Conservation (phyloP, 1,140 invertebrate species). For the Bombus cullumanus region DNA sequence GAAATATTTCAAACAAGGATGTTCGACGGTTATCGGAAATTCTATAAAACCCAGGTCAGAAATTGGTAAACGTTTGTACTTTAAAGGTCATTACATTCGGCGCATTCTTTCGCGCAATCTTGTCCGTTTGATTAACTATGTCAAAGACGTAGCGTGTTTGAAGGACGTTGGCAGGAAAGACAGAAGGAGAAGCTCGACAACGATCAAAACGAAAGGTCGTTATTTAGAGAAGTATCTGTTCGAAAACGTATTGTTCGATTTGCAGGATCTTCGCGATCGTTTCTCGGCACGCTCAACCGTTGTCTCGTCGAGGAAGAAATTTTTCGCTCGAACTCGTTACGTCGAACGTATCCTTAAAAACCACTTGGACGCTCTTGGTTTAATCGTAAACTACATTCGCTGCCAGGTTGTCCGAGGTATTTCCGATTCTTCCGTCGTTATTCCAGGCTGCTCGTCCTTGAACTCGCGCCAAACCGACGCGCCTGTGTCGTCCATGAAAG, state of each 20-base stretch:
- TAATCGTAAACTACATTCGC: slow-evolving; percentile 35
- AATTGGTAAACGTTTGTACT: slow-evolving; percentile 27
- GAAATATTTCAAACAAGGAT: background rate
- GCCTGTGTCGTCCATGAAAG: background rate
- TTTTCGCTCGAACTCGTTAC: slow-evolving; percentile 41
- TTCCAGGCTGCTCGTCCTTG: background rate
- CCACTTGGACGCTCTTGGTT: slow-evolving; percentile 42
- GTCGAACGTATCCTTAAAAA: slow-evolving; percentile 40
- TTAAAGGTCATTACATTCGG: slow-evolving; percentile 50
- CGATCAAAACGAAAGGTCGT: slow-evolving; percentile 41
- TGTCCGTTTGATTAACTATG: slow-evolving; percentile 7
- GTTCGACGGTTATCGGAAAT: no score
- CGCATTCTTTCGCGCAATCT: slow-evolving; percentile 36
- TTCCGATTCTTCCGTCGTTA: slow-evolving; percentile 17
- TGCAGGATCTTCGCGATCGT: slow-evolving; percentile 2
- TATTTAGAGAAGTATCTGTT: slow-evolving; percentile 62
- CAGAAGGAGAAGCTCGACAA: slow-evolving; percentile 1
- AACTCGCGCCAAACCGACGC: background rate
- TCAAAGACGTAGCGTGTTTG: background rate
- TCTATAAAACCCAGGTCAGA: background rate
- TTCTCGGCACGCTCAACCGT: background rate
- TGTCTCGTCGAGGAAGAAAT: slow-evolving; percentile 26
- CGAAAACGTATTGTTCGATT: background rate
- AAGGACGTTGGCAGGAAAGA: no score
- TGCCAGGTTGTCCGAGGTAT: slow-evolving; percentile 23